phyloP scores from a whole-genome alignment of 1,140 invertebrate species.

The Pogonus chalceus region DNA sequence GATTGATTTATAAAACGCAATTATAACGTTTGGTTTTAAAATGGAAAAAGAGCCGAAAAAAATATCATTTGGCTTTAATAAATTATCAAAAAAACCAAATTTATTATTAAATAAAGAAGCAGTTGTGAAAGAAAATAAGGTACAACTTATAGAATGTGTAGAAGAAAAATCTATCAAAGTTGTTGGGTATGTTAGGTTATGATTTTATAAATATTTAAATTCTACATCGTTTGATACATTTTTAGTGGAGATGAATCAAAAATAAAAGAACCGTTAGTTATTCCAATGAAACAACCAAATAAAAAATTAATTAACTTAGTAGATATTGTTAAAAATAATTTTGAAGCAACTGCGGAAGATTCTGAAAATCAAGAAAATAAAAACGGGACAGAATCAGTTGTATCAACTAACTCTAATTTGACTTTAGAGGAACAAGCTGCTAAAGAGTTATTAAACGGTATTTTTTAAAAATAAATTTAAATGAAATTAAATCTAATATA shows the following conservation, averaged over 20 bases:
- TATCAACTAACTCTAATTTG: conserved; percentile 28
- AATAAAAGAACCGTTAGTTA: conserved; percentile 46
- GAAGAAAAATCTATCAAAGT: conserved; percentile 65
- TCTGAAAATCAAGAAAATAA: conserved; percentile 24
- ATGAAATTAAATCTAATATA: conserved; percentile 26
- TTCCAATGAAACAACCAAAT: conserved; percentile 47
- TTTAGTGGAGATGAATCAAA: conserved; percentile 42
- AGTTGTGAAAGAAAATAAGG: conserved; percentile 37
- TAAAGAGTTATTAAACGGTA: conserved; percentile 31
- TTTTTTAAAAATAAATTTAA: conserved; percentile 35
- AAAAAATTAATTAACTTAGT: conserved; percentile 42
- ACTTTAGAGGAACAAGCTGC: conserved; percentile 45
- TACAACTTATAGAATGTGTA: conserved; percentile 62
- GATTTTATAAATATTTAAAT: conserved; percentile 8
- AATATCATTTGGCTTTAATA: conserved; percentile 67
- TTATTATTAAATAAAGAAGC: conserved; percentile 34
- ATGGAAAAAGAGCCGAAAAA: conserved; percentile 47
- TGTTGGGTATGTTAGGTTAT: conserved; percentile 44
- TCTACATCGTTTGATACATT: conserved; percentile 12
- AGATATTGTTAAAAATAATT: conserved; percentile 22
- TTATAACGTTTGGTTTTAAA: neutral
- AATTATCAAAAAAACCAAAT: conserved; percentile 53
- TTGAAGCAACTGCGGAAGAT: conserved; percentile 21
- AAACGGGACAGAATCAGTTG: conserved; percentile 27
- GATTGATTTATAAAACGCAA: too few relatives aligned